Percentiles rank a stretch among this genome's conserved stretches.
Conservation (phyloP, 2,888 invertebrate genomes). For the Leptopilina drosophilae region DNA sequence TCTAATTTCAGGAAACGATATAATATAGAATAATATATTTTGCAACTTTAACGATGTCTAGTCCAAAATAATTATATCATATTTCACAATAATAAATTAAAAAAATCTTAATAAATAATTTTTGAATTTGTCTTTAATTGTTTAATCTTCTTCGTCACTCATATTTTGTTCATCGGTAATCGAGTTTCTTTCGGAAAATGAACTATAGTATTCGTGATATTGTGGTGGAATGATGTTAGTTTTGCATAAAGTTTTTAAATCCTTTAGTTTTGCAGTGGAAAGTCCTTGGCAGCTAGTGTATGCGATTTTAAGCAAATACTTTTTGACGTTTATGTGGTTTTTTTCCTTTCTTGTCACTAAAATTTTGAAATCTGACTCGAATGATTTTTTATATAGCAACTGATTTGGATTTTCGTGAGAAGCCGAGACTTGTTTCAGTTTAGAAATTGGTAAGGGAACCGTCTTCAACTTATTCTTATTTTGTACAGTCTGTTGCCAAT, state of each 20-base stretch:
- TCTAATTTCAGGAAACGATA: no score
- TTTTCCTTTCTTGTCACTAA: conserved; percentile 38
- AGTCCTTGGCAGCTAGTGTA: conserved; percentile 29
- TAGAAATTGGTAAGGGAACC: conserved; percentile 9
- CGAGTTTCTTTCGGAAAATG: not conserved
- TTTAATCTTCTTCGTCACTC: not conserved
- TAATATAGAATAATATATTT: no score
- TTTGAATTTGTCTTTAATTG: not conserved
- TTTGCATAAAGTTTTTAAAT: conserved; percentile 29
- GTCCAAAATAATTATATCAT: no score
- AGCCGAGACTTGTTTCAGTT: conserved; percentile 25
- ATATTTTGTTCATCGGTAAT: not conserved
- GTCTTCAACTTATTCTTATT: conserved; percentile 18
- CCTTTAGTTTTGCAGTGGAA: conserved; percentile 26
- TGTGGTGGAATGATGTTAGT: conserved; percentile 25
- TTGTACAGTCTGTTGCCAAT: conserved; percentile 35
- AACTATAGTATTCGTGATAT: conserved; percentile 31
- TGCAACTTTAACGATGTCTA: no score
- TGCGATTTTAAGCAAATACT: not conserved
- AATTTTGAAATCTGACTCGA: conserved; percentile 22
- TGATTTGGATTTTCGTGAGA: conserved; percentile 12
- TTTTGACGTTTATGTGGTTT: conserved; percentile 30
- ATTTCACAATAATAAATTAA: no score
- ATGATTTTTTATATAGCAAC: conserved; percentile 23
- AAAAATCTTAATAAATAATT: not conserved